Conservation (phyloP, 2,888 invertebrate genomes). For the Portevinia maculata region DNA sequence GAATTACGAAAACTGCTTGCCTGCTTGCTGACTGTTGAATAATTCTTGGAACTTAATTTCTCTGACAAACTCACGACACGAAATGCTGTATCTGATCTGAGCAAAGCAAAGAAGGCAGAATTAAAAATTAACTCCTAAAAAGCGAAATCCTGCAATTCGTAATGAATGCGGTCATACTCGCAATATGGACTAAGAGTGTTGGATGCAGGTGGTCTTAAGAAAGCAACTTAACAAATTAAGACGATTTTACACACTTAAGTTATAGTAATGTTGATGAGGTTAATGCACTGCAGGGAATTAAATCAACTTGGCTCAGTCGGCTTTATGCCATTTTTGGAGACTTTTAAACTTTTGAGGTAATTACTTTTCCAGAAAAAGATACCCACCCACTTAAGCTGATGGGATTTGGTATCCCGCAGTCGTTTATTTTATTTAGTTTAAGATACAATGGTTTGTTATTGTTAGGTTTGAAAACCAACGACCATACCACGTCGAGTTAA, state of each 20-base stretch:
- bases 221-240: slow-evolving; percentile 22
- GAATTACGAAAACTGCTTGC: slow-evolving; percentile 29
- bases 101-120: not conserved
- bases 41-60: slow-evolving; percentile 57
- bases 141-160: slow-evolving; percentile 4
- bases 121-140: not conserved
- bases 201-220: slow-evolving; percentile 19
- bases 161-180: slow-evolving; percentile 13
- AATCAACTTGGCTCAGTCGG: not conserved
- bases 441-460: too few species aligned
- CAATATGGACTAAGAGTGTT: not conserved
- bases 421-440: too few species aligned
- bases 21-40: slow-evolving; percentile 37
- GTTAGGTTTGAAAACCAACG: too few species aligned
- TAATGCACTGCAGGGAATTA: slow-evolving; percentile 12
- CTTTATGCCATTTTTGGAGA: not conserved
- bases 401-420: too few species aligned
- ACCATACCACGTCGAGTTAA: too few species aligned
- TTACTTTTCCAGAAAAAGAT: not conserved
- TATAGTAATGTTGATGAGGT: slow-evolving; percentile 1
- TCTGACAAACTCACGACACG: slow-evolving; percentile 36
- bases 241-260: not conserved
- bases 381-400: not conserved
- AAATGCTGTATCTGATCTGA: not conserved
- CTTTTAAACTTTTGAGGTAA: not conserved